Evolutionary conservation across 2,113 vertebrate species (phyloP).

Genomic region (Zapus hudsonius): DNA sequence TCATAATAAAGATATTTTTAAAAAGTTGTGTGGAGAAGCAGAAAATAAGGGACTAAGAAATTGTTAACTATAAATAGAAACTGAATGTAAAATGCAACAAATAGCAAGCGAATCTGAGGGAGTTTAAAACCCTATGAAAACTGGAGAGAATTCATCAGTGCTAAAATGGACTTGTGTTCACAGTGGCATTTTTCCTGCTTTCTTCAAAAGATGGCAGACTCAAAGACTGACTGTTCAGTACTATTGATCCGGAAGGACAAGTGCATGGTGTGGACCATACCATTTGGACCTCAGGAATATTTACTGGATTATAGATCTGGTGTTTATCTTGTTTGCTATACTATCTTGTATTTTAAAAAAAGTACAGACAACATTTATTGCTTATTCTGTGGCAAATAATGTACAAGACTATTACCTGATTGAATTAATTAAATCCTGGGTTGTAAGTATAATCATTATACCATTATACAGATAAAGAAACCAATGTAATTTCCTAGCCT

Average conservation of each 20-base stretch:
- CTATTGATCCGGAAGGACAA: not conserved
- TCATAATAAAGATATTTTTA: too few relatives aligned
- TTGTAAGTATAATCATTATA: not conserved
- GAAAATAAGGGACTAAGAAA: not conserved
- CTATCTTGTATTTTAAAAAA: not conserved
- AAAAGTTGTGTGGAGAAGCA: not conserved
- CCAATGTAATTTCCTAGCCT: not conserved
- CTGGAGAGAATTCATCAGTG: not conserved
- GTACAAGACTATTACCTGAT: not conserved
- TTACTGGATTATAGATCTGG: not conserved
- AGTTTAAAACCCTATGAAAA: not conserved
- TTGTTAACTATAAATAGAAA: not conserved
- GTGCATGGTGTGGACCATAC: not conserved
- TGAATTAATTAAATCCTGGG: not conserved
- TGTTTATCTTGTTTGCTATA: not conserved
- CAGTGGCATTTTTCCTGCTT: not conserved
- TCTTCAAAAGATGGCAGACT: not conserved
- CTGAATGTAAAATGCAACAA: not conserved
- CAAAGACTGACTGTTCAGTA: not conserved
- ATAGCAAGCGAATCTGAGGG: not conserved
- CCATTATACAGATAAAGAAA: not conserved
- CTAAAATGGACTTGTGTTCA: not conserved
- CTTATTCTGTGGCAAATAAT: not conserved
- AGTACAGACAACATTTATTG: not conserved
- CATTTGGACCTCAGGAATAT: not conserved